Base-by-base conservation (phyloP, 2,113 vertebrate species). In the Meles meles region DNA sequence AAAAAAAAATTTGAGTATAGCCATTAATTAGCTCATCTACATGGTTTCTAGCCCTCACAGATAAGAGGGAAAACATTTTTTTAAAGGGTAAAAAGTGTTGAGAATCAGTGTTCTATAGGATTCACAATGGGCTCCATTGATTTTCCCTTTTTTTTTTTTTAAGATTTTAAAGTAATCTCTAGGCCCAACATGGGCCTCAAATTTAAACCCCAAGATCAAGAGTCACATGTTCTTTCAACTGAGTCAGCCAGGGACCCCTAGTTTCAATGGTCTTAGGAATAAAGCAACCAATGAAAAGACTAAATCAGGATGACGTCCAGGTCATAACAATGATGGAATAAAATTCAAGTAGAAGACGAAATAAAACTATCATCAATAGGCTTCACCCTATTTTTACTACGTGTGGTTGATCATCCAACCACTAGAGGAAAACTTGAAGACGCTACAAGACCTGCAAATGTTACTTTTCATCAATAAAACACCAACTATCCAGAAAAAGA, bases 381-480 rank as follows among this genome's bases (percentile, higher is more conserved):
- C 34, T 95, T 69, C 52, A 82, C 1, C 65, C 21, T 71, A 21
- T 83, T 52, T 94, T 67, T 79, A 83, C 47, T 76, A 65, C 44
- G 18, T 65, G 39, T n/a, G 69, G 59, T 49, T 84, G 29, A 92
- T 49, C 55, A 97, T 44, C 74, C 15, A 94, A 18, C 57, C 49
- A 31, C 39, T 79, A 88, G 10, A 94, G 27, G 81, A 96, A 44
- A 89, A 90, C 76, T 83, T 94, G 17, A n/a, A 55, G 49, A 61
- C 11, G 85, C 81, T 63, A 91, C 13, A 65, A 86, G 67, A 67
- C 20, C 63, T 96, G 84, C 55, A 87, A 96, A 93, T 82, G 12
- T 44, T 85, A 93, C 39, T 93, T 86, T 39, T 87, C 76, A 94
- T 92, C 42, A 82, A 21, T 95, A 94, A 96, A 94, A 89, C 31